These are phyloP conservation scores for Patiria miniata DNA, from an alignment of 35 echinoderm and acorn worm genomes.

Conservation along the genomic window DNA sequence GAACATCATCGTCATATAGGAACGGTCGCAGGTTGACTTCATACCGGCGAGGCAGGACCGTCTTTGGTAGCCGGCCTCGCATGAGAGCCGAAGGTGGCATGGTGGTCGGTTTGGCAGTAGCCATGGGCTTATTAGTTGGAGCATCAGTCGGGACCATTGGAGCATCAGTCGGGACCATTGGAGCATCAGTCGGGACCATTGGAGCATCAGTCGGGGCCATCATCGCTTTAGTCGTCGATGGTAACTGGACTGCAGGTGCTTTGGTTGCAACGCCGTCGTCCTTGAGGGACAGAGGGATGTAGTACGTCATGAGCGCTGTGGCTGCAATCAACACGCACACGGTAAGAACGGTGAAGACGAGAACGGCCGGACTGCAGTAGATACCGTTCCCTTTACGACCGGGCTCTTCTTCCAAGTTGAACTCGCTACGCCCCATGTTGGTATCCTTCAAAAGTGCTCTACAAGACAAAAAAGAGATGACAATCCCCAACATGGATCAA, in stretches of 20 bases:
- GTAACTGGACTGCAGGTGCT: neutral
- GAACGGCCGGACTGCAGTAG: slow-evolving; percentile 16
- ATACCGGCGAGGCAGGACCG: slow-evolving; percentile 22
- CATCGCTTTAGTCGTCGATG: neutral
- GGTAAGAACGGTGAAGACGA: slow-evolving; percentile 20
- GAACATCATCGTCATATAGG: slow-evolving; percentile 38
- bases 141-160: neutral
- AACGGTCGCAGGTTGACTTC: slow-evolving; percentile 35
- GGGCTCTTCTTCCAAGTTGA: neutral
- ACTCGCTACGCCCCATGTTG: neutral
- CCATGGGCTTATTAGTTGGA: neutral
- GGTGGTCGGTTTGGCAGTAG: neutral
- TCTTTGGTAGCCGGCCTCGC: slow-evolving; percentile 40
- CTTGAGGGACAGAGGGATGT: slow-evolving; percentile 13
- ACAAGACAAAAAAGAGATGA: neutral
- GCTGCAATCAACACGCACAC: slow-evolving; percentile 27
- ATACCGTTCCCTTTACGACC: slow-evolving; percentile 29
- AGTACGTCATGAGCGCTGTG: slow-evolving; percentile 18
- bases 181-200: neutral
- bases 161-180: neutral
- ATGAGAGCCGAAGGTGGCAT: neutral
- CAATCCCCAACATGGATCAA: too few relatives aligned
- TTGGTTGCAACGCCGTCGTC: neutral
- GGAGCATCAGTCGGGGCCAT: neutral
- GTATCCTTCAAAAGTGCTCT: neutral